Evolutionary conservation across 2,888 invertebrate genomes (phyloP).

Genomic region (Agrilus mali): DNA sequence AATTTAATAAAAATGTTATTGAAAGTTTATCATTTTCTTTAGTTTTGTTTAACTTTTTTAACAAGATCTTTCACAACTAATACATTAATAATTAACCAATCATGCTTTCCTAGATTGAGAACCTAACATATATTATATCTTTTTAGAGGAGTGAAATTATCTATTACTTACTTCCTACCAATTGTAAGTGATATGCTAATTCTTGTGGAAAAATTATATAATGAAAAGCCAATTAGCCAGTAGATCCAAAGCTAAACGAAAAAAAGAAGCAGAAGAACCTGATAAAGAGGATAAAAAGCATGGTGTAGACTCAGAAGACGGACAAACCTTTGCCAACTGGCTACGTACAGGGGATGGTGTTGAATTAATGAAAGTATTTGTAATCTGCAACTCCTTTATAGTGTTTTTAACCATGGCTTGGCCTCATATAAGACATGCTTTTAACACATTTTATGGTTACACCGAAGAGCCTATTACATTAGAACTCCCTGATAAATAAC

Average conservation of each 20-base stretch:
- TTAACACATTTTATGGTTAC: slow-evolving; percentile 32
- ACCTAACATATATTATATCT: too few relatives aligned
- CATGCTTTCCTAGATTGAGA: too few relatives aligned
- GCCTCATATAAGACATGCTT: slow-evolving; percentile 54
- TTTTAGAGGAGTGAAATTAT: too few relatives aligned
- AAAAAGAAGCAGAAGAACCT: not conserved
- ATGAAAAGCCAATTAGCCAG: not conserved
- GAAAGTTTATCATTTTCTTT: too few relatives aligned
- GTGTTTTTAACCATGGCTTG: slow-evolving; percentile 60
- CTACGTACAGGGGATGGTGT: slow-evolving; percentile 47
- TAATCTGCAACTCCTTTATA: slow-evolving; percentile 61
- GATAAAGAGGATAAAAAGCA: not conserved
- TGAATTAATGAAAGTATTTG: slow-evolving; percentile 71
- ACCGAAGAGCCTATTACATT: not conserved
- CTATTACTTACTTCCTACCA: too few relatives aligned
- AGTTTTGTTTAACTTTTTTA: too few relatives aligned
- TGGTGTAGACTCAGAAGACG: slow-evolving; percentile 22
- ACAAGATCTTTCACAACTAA: too few relatives aligned
- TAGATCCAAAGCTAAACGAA: not conserved
- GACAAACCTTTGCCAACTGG: slow-evolving; percentile 28
- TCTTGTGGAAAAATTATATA: not conserved
- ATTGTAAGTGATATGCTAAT: too few relatives aligned
- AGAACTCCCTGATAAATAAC: slow-evolving; percentile 2
- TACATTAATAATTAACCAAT: too few relatives aligned
- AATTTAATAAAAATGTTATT: too few relatives aligned